These are phyloP conservation scores for Sciurus vulgaris DNA, from an alignment of 2,797 vertebrate genomes.

Conservation along the genomic window DNA sequence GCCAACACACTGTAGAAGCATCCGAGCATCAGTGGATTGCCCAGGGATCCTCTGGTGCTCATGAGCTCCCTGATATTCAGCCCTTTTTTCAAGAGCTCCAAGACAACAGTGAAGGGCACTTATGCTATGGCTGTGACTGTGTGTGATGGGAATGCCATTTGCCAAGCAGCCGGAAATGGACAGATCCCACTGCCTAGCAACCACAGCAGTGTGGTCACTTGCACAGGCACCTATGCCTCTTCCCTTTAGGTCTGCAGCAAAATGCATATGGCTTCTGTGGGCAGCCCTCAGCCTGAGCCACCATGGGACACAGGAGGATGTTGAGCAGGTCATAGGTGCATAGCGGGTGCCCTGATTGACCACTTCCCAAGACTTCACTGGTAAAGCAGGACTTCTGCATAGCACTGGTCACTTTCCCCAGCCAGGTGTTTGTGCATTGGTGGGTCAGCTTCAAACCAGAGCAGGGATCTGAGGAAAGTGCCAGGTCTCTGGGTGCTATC, in stretches of 20 bases:
- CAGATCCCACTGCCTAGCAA: constrained; percentile 81
- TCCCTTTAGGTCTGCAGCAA: constrained; percentile 68
- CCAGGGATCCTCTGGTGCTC: neutral
- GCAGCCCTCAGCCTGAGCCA: neutral
- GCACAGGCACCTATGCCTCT: constrained; percentile 32
- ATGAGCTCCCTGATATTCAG: neutral
- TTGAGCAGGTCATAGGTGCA: too few relatives aligned
- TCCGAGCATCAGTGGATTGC: neutral
- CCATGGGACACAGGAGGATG: neutral
- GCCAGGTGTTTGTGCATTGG: neutral
- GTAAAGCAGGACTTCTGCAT: too few relatives aligned
- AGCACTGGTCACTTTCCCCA: neutral
- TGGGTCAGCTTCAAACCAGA: neutral
- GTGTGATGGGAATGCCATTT: constrained; percentile 75
- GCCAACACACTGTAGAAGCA: neutral
- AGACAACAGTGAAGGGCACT: constrained; percentile 61
- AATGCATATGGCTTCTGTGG: constrained; percentile 50
- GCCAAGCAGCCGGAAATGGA: constrained; percentile 81
- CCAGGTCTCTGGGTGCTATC: neutral
- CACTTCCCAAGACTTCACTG: neutral
- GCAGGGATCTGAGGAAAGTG: neutral
- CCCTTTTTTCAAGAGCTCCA: constrained; percentile 22
- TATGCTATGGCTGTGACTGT: constrained; percentile 14
- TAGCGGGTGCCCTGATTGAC: neutral
- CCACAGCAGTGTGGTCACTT: constrained; percentile 75